Conservation (phyloP, 2,888 invertebrate genomes). For the Eupithecia centaureata region DNA sequence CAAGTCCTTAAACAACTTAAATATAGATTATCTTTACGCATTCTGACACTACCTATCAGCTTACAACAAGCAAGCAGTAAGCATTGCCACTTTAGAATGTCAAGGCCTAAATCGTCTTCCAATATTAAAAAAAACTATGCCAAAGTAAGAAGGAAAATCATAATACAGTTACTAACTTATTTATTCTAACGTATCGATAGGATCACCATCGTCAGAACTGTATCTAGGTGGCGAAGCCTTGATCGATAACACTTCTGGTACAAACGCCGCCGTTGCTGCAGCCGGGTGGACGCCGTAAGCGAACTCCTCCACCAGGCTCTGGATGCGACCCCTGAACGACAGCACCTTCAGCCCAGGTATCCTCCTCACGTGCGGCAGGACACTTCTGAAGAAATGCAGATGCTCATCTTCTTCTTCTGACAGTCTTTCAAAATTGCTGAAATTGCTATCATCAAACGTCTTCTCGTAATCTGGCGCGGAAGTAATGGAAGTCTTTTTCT, state of each 20-base stretch:
- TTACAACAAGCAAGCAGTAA: too few relatives aligned
- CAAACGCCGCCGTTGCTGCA: constrained; percentile 18
- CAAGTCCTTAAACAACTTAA: neutral
- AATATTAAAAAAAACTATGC: too few relatives aligned
- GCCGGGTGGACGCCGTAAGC: constrained; percentile 22
- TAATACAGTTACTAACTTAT: too few relatives aligned
- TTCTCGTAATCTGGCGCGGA: constrained; percentile 11
- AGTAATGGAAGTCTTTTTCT: neutral
- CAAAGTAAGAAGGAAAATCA: too few relatives aligned
- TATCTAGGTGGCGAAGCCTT: constrained; percentile 26
- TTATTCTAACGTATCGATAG: constrained; percentile 24
- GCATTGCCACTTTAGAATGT: too few relatives aligned
- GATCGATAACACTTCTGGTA: constrained; percentile 20
- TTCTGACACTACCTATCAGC: neutral
- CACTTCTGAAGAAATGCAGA: constrained; percentile 30
- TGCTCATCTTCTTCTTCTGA: constrained; percentile 35
- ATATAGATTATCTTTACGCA: neutral
- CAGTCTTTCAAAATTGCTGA: neutral
- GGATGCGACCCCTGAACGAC: constrained; percentile 27
- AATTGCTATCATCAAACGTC: neutral
- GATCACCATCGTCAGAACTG: constrained; percentile 22
- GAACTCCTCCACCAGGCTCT: constrained; percentile 30
- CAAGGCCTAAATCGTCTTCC: too few relatives aligned
- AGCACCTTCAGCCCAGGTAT: constrained; percentile 25
- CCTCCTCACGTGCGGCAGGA: constrained; percentile 31